phyloP scores from a whole-genome alignment of 2,113 vertebrate genomes.

The Scalopus aquaticus region DNA sequence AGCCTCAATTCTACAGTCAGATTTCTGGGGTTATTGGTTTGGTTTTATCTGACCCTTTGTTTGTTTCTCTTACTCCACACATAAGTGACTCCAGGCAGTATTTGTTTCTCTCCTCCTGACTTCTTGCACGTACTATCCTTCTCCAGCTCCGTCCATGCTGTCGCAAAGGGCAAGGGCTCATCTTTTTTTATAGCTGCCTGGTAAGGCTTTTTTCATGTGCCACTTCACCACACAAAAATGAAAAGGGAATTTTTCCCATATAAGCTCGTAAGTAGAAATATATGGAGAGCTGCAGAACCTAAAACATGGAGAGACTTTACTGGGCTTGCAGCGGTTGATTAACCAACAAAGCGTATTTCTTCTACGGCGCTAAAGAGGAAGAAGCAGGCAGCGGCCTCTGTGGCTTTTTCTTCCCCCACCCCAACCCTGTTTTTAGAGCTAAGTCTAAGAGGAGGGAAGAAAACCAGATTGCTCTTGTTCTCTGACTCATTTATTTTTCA shows the following conservation, averaged over 20 bases:
- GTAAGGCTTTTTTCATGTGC: background rate
- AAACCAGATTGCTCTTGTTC: background rate
- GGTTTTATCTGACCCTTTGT: no score
- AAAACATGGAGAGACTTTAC: background rate
- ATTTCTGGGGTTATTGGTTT: no score
- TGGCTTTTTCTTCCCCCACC: background rate
- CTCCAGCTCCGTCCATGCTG: no score
- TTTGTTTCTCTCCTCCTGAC: no score
- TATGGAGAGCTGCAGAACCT: background rate
- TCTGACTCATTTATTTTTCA: background rate
- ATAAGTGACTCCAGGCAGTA: no score
- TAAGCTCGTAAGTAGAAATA: constrained; percentile 65
- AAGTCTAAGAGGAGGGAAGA: background rate
- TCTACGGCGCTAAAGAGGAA: constrained; percentile 56
- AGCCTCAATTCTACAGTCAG: no score
- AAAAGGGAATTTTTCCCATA: background rate
- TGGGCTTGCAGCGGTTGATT: background rate
- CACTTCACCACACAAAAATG: constrained; percentile 36
- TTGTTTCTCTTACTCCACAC: no score
- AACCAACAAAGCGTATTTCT: background rate
- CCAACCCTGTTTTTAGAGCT: background rate
- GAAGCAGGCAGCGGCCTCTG: background rate
- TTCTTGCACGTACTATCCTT: no score
- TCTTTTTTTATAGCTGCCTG: background rate
- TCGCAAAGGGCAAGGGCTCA: no score